Evolutionary conservation across 2,113 vertebrate genomes (phyloP).

Genomic region (Cranoglanis bouderius): DNA sequence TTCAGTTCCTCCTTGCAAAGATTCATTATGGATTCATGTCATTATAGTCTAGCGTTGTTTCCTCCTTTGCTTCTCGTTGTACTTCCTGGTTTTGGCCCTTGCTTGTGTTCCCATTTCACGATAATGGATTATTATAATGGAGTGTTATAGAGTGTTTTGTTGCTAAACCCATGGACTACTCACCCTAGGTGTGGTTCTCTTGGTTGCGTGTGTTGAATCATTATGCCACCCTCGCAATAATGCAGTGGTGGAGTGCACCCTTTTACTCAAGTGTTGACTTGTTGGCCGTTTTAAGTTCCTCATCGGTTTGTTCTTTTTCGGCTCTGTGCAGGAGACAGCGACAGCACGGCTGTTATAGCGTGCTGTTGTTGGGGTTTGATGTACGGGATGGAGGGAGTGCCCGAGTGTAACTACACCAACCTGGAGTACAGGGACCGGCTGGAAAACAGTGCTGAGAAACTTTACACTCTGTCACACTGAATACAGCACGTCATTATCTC

Average conservation of each 20-base stretch:
- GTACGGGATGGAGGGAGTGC: conserved; percentile 71
- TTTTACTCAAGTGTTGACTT: neutral
- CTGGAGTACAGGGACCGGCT: conserved; percentile 77
- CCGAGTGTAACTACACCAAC: conserved; percentile 69
- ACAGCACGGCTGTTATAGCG: conserved; percentile 80
- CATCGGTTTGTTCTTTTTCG: neutral
- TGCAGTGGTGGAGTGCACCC: too few species aligned
- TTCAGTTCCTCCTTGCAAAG: neutral
- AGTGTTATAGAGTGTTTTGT: too few species aligned
- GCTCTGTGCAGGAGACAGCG: conserved; percentile 75
- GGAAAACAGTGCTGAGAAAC: conserved; percentile 55
- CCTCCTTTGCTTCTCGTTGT: neutral
- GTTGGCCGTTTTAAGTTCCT: neutral
- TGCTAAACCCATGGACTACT: neutral
- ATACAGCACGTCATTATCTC: neutral
- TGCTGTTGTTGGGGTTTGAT: conserved; percentile 78
- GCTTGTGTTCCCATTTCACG: neutral
- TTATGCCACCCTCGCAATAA: neutral
- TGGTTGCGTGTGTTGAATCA: neutral
- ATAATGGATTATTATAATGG: too few species aligned
- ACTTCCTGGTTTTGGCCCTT: neutral
- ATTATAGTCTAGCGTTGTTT: neutral
- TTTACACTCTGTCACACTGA: conserved; percentile 58
- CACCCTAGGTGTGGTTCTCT: neutral
- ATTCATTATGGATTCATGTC: neutral